Percentiles rank a stretch among this genome's conserved stretches.
These are phyloP conservation scores for Chrysocyon brachyurus DNA, from an alignment of 2,797 vertebrate genomes.

Conservation along the genomic window DNA sequence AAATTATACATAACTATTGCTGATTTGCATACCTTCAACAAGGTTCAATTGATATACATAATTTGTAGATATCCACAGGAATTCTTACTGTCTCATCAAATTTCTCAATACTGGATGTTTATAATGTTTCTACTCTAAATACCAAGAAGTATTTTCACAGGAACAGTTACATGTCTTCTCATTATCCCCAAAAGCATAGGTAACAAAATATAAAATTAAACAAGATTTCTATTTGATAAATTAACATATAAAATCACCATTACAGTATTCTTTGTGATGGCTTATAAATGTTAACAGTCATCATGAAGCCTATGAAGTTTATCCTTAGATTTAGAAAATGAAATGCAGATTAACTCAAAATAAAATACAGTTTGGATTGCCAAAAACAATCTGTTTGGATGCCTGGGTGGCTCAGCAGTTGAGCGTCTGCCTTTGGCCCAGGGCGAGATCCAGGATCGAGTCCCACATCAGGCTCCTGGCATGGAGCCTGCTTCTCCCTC, in stretches of 20 bases:
- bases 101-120: constrained; percentile 58
- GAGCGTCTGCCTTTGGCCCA: no score
- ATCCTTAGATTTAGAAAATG: constrained; percentile 85
- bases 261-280: constrained; percentile 81
- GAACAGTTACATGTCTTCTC: constrained; percentile 78
- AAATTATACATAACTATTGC: neutral
- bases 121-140: constrained; percentile 72
- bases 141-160: constrained; percentile 77
- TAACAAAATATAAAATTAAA: constrained; percentile 86
- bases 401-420: no score
- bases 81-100: constrained; percentile 74
- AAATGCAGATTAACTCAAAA: constrained; percentile 84
- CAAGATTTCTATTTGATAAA: constrained; percentile 83
- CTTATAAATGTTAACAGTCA: constrained; percentile 86
- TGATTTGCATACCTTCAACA: constrained; percentile 15
- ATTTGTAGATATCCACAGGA: constrained; percentile 59
- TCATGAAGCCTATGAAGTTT: constrained; percentile 84
- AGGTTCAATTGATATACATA: constrained; percentile 25
- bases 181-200: constrained; percentile 78
- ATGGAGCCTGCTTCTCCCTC: no score
- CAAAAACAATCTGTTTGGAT: constrained; percentile 62
- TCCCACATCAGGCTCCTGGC: no score
- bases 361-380: constrained; percentile 86
- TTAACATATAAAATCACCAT: constrained; percentile 85
- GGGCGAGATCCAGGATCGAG: no score